Percentiles rank a stretch among this genome's conserved stretches.
phyloP scores from a whole-genome alignment of 1,140 invertebrate species.

The Bactericera cockerelli region DNA sequence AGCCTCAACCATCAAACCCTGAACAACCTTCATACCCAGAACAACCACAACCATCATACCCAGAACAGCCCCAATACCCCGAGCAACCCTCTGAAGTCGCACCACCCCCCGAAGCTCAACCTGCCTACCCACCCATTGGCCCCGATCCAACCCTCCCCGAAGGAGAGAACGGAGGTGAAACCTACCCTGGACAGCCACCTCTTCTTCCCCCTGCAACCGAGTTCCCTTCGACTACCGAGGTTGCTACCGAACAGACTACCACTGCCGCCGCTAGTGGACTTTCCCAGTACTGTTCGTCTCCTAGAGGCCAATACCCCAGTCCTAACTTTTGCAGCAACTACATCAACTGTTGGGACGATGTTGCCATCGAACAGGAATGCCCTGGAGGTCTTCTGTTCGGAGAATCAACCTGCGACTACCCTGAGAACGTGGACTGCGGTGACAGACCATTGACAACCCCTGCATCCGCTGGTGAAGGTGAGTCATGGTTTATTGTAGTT shows the following conservation, averaged over 20 bases:
- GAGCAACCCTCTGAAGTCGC: conserved; percentile 14
- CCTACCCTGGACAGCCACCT: conserved; percentile 12
- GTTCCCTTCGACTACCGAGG: neutral
- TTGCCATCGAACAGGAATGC: conserved; percentile 44
- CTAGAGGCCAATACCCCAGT: conserved; percentile 41
- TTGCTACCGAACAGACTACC: neutral
- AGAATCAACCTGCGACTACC: conserved; percentile 40
- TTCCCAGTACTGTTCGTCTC: conserved; percentile 20
- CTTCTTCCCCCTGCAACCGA: conserved; percentile 8
- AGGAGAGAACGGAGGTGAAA: conserved; percentile 19
- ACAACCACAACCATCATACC: conserved; percentile 3
- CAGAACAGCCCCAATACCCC: conserved; percentile 12
- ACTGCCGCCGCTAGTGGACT: conserved; percentile 8
- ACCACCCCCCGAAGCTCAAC: conserved; percentile 14
- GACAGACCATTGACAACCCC: conserved; percentile 28
- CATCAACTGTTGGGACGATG: conserved; percentile 53
- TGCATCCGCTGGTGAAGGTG: neutral
- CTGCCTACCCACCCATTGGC: conserved; percentile 2
- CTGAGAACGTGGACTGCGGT: conserved; percentile 43
- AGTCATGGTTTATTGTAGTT: no score
- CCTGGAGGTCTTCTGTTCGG: conserved; percentile 40
- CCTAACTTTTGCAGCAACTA: conserved; percentile 41
- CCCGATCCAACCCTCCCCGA: conserved; percentile 10
- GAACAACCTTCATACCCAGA: conserved; percentile 17
- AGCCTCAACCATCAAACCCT: conserved; percentile 18